Conservation (phyloP, 1,140 invertebrate genomes). For the Lepidurus couesii region DNA sequence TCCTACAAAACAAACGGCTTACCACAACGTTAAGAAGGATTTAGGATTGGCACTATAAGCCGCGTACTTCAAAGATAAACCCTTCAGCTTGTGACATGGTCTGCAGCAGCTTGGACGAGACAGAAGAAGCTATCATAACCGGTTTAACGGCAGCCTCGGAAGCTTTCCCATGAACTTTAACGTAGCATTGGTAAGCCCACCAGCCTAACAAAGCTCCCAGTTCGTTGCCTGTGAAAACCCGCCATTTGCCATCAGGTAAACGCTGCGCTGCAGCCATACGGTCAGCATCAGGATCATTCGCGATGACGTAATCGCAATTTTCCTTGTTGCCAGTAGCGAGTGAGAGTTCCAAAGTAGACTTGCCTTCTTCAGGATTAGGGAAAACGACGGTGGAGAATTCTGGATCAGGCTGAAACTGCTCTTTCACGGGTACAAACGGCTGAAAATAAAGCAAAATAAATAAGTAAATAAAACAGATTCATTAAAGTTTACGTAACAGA, state of each 20-base stretch:
- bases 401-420: conserved; percentile 85
- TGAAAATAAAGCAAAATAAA: conserved; percentile 39
- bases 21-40: conserved; percentile 33
- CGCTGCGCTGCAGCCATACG: conserved; percentile 82
- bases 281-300: conserved; percentile 99
- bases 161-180: conserved; percentile 42
- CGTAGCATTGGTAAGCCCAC: conserved; percentile 71
- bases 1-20: conserved; percentile 53
- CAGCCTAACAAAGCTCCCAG: conserved; percentile 90
- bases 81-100: conserved; percentile 77
- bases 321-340: conserved; percentile 72
- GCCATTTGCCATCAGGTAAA: conserved; percentile 66
- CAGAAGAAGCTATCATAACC: conserved; percentile 87
- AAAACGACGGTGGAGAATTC: conserved; percentile 95
- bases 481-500: neutral
- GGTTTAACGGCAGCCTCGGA: conserved; percentile 48
- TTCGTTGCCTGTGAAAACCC: conserved; percentile 93
- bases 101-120: conserved; percentile 92
- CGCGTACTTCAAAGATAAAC: conserved; percentile 65
- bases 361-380: conserved; percentile 97
- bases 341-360: conserved; percentile 77
- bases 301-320: conserved; percentile 71
- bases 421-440: conserved; percentile 67
- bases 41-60: conserved; percentile 13
- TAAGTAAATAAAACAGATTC: neutral